A percentile compares a stretch with the other conserved stretches of the same genome.
Conservation (phyloP, 2,113 vertebrate genomes). For the Misgurnus mizolepis region DNA sequence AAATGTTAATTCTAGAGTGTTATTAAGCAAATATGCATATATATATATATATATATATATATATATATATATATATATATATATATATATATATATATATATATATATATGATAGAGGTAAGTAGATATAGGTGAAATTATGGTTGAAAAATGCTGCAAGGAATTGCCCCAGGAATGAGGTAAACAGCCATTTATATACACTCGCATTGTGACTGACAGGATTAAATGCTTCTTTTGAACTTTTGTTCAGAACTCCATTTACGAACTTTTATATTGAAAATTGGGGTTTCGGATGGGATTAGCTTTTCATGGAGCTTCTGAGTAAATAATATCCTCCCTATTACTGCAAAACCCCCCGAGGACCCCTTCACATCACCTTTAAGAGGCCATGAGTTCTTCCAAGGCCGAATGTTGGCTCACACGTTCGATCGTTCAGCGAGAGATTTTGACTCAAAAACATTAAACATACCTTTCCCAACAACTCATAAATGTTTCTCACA, state of each 20-base stretch:
- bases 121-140: not conserved
- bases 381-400: not conserved
- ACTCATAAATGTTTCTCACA: constrained; percentile 24
- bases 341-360: constrained; percentile 10
- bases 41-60: not conserved
- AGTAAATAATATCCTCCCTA: constrained; percentile 10
- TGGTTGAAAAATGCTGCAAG: not conserved
- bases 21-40: too few relatives aligned
- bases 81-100: not conserved
- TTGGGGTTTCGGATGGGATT: not conserved
- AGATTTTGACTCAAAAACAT: constrained; percentile 18
- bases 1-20: too few relatives aligned
- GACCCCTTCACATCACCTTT: not conserved
- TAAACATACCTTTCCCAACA: constrained; percentile 23
- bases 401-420: not conserved
- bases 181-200: not conserved
- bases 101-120: not conserved
- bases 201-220: not conserved
- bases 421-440: not conserved
- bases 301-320: constrained; percentile 30
- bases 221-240: not conserved
- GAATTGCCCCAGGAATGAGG: not conserved
- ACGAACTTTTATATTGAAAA: not conserved
- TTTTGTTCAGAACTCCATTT: not conserved
- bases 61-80: too few relatives aligned